Evolutionary conservation across 2,113 vertebrate species (phyloP), one percentile per base, ranked within the genome.

Genomic region (Channa maculata): DNA sequence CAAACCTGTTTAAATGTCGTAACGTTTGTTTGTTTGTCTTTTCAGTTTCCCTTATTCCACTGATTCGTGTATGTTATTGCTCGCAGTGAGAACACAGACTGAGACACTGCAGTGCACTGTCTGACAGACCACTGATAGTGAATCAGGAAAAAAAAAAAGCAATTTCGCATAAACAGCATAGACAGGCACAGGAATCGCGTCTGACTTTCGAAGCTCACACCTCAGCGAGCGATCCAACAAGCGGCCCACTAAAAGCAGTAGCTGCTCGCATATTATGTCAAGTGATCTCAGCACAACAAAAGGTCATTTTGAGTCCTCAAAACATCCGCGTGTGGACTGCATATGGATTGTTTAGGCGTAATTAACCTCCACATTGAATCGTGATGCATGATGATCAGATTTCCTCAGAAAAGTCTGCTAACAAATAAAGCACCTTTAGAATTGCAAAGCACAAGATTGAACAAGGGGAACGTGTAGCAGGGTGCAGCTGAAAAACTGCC

Each of bases 51-150:
- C 75, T 69, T 83, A 70, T 58, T 59, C 6, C 59, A 62, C 9
- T 39, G 71, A 57, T 10, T 11, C 9, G 49, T 65, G 78, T 72
- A 82, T 79, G 57, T 82, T 79, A 45, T 74, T 79, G 51, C 52
- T 65, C 14, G 2, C 38, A 48, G 74, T 36, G 71, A 45, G 82
- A 73, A 74, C 55, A 34, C 2, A 5, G 57, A 7, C 67, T 90
- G 90, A 91, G 51, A 88, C 69, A 79, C 71, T 52, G 77, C 90
- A 91, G 90, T 7, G 46, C 79, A 41, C 74, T 41, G 60, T 49
- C 86, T 88, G 88, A 90, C 88, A 91, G 79, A 5, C 62, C 64
- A 1, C 90, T 75, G 88, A 91, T 88, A 91, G 68, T 3, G 45
- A 65, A 43, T 53, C 48, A 13, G 14, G 24, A 24, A 24, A 48